Evolutionary conservation across 2,797 vertebrate species (phyloP).

Genomic region (Mormyrus hasselquistii): DNA sequence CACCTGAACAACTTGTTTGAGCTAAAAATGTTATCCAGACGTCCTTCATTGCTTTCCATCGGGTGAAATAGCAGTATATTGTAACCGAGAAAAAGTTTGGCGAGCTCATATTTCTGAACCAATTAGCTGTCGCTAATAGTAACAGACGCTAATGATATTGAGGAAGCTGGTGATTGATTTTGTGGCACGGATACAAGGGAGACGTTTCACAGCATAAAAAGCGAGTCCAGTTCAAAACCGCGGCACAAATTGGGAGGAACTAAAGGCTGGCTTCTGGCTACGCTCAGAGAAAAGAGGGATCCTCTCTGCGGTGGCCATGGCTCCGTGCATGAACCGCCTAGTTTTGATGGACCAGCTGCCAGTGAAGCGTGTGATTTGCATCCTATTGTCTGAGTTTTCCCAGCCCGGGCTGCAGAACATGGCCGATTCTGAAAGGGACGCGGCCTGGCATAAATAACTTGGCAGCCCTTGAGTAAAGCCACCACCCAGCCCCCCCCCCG

Average conservation of each 20-base stretch:
- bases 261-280: background rate
- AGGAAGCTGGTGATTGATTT: background rate
- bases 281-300: slow-evolving; percentile 2
- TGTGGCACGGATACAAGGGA: background rate
- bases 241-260: background rate
- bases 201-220: background rate
- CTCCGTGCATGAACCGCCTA: background rate
- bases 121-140: slow-evolving; percentile 8
- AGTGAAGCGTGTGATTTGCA: background rate
- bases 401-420: background rate
- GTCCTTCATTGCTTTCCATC: background rate
- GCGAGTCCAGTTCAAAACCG: background rate
- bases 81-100: background rate
- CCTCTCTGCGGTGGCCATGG: background rate
- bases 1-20: background rate
- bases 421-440: background rate
- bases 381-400: background rate
- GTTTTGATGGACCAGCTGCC: background rate
- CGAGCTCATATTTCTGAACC: background rate
- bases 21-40: background rate
- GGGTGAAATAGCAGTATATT: background rate
- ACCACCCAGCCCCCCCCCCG: background rate
- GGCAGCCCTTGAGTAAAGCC: slow-evolving; percentile 14
- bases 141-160: background rate
- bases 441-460: background rate